Conservation (phyloP, 1,140 invertebrate species). For the Drosophila pallidifrons region DNA sequence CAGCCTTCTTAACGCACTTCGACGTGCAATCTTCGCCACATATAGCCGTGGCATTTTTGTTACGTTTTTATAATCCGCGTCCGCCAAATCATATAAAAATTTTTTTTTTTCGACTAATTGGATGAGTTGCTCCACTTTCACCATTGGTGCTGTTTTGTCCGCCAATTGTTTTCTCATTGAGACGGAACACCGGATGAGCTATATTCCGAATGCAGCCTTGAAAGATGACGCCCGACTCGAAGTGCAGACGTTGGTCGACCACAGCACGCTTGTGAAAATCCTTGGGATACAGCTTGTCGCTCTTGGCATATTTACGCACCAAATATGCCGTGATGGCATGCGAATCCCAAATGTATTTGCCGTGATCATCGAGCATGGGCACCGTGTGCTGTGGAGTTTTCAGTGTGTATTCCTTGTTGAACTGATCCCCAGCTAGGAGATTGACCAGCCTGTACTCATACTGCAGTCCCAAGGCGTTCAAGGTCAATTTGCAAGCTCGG, state of each 20-base stretch:
- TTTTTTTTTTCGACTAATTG: too few species aligned
- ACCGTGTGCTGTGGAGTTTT: conserved; percentile 87
- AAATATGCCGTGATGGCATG: conserved; percentile 88
- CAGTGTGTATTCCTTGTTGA: conserved; percentile 87
- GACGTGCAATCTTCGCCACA: too few species aligned
- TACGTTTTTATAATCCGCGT: too few species aligned
- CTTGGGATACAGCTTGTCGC: conserved; percentile 87
- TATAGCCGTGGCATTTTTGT: too few species aligned
- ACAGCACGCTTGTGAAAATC: conserved; percentile 86
- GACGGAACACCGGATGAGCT: conserved; percentile 57
- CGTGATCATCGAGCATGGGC: conserved; percentile 88
- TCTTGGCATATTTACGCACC: conserved; percentile 86
- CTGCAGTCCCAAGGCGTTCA: conserved; percentile 84
- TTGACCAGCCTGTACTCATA: conserved; percentile 86
- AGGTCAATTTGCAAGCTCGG: conserved; percentile 85
- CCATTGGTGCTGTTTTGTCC: too few species aligned
- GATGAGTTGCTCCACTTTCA: too few species aligned
- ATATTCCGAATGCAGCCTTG: conserved; percentile 85
- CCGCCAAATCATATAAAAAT: too few species aligned
- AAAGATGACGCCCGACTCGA: conserved; percentile 88
- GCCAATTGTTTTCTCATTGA: too few species aligned
- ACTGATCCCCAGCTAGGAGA: conserved; percentile 87
- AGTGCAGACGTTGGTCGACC: conserved; percentile 87
- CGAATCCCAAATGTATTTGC: conserved; percentile 87
- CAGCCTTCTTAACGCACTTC: too few species aligned